Percentiles rank a stretch among this genome's conserved stretches.
Conservation (phyloP, 2,888 invertebrate species). For the Chrysomela aeneicollis region DNA sequence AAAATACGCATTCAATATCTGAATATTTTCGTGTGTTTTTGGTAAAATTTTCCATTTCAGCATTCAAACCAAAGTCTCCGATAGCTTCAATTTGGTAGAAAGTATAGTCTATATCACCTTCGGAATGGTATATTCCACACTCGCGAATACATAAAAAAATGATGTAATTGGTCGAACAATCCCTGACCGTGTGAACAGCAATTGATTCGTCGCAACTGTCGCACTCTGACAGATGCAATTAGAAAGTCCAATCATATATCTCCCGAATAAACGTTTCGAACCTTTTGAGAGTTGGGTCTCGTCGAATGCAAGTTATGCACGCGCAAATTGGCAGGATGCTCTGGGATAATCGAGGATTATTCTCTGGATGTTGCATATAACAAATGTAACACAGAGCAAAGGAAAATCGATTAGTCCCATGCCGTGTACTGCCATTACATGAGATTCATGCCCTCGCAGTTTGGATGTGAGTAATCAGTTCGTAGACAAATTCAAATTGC, state of each 20-base stretch:
- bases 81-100: too few relatives aligned
- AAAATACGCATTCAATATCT: too few relatives aligned
- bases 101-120: too few relatives aligned
- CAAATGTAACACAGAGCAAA: background rate
- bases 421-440: background rate
- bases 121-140: too few relatives aligned
- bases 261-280: background rate
- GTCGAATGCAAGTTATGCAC: background rate
- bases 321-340: constrained; percentile 1
- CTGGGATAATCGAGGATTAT: background rate
- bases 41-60: too few relatives aligned
- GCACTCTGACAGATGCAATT: background rate
- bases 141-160: too few relatives aligned
- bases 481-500: background rate
- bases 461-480: background rate
- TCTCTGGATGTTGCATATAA: background rate
- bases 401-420: background rate
- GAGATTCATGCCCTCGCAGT: background rate
- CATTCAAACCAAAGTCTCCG: too few relatives aligned
- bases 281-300: background rate
- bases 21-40: too few relatives aligned
- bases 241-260: background rate
- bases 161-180: background rate
- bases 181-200: background rate
- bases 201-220: background rate